Evolutionary conservation across 2,888 invertebrate species (phyloP).

Genomic region (Slavum lentiscoides): DNA sequence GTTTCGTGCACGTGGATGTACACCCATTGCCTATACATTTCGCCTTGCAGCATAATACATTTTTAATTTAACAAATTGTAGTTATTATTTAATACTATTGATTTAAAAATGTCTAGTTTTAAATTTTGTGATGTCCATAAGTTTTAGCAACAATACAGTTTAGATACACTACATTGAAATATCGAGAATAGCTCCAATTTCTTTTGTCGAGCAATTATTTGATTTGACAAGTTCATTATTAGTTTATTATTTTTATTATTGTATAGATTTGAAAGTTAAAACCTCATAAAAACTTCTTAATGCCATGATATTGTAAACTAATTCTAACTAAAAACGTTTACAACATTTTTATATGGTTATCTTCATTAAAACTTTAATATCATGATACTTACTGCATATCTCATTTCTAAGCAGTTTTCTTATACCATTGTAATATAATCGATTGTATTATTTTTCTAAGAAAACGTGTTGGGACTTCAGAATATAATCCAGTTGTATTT

Average conservation of each 20-base stretch:
- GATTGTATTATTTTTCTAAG: background rate
- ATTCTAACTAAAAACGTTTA: constrained; percentile 27
- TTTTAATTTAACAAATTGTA: background rate
- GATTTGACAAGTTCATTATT: constrained; percentile 17
- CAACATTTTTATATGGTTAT: background rate
- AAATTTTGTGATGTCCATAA: background rate
- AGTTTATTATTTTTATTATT: constrained; percentile 20
- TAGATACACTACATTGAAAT: background rate
- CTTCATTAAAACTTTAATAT: constrained; percentile 39
- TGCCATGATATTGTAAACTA: constrained; percentile 17
- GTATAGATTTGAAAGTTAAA: constrained; percentile 23
- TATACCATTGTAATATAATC: constrained; percentile 3
- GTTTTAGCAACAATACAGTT: background rate
- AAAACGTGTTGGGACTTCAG: background rate
- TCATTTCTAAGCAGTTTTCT: background rate
- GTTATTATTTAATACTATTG: background rate
- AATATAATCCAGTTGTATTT: background rate
- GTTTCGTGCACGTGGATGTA: constrained; percentile 18
- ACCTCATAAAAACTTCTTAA: constrained; percentile 27
- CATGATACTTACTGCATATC: constrained; percentile 6
- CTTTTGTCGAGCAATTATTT: constrained; percentile 4
- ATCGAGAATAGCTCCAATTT: background rate
- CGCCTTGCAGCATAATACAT: background rate
- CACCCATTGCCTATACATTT: constrained; percentile 36
- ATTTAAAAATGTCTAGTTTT: background rate